Evolutionary conservation across 2,888 invertebrate species (phyloP).

Genomic region (Coelinius sp.): DNA sequence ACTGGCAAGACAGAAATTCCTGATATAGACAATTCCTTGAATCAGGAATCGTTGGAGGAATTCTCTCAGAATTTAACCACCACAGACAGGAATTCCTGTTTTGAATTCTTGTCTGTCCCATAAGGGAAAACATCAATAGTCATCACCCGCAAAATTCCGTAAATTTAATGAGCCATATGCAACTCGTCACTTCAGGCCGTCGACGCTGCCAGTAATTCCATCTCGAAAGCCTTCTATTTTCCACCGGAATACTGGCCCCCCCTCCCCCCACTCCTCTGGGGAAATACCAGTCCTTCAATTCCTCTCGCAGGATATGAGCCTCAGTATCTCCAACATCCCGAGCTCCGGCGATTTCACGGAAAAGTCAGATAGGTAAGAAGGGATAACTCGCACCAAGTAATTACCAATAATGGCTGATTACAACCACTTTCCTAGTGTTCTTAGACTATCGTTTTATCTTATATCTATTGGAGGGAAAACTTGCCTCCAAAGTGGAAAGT

Average conservation of each 20-base stretch:
- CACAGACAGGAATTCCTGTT: no score
- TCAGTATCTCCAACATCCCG: not conserved
- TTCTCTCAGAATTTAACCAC: no score
- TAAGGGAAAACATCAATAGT: no score
- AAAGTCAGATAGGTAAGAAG: conserved; percentile 12
- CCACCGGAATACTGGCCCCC: not conserved
- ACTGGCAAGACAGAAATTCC: no score
- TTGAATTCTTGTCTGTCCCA: no score
- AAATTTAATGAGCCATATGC: not conserved
- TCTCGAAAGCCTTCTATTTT: conserved; percentile 1
- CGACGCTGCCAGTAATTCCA: conserved; percentile 1
- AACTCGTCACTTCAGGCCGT: not conserved
- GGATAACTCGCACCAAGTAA: conserved; percentile 34
- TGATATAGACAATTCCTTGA: no score
- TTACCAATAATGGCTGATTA: conserved; percentile 39
- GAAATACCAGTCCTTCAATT: not conserved
- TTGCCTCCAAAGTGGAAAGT: not conserved
- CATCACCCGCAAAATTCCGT: no score
- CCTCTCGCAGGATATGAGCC: not conserved
- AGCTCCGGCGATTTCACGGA: not conserved
- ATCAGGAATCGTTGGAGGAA: no score
- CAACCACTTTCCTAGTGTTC: conserved; percentile 4
- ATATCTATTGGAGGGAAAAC: not conserved
- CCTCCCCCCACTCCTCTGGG: not conserved
- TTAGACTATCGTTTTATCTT: conserved; percentile 9